Conservation (phyloP, 35 echinoderm and acorn worm species). For the Apostichopus japonicus region DNA sequence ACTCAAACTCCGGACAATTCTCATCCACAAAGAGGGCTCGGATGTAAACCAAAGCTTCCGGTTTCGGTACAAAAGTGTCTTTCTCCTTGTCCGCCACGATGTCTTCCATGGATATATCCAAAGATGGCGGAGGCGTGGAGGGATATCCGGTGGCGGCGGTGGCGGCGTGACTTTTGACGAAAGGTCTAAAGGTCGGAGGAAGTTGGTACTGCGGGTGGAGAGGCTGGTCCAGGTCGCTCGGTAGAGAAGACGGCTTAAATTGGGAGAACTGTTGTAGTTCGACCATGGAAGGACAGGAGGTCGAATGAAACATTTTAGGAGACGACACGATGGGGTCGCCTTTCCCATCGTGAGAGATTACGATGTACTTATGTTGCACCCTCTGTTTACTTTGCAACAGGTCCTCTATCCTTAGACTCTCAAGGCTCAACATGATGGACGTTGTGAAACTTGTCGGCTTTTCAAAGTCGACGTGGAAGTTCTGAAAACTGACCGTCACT, state of each 20-base stretch:
- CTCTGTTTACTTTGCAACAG: constrained; percentile 64
- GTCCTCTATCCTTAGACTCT: constrained; percentile 88
- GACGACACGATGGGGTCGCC: neutral
- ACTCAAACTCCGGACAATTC: constrained; percentile 72
- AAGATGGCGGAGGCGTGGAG: constrained; percentile 91
- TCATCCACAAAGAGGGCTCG: constrained; percentile 82
- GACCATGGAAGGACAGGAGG: constrained; percentile 83
- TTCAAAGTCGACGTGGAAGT: constrained; percentile 89
- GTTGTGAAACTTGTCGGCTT: constrained; percentile 72
- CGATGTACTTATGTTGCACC: constrained; percentile 77
- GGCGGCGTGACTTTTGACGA: constrained; percentile 18
- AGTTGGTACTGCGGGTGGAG: constrained; percentile 46
- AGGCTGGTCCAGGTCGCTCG: constrained; percentile 65
- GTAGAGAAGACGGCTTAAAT: constrained; percentile 71
- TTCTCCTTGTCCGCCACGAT: constrained; percentile 18
- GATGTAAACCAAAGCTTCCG: constrained; percentile 84
- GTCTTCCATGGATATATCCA: constrained; percentile 72
- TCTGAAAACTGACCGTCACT: constrained; percentile 77
- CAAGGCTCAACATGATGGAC: constrained; percentile 70
- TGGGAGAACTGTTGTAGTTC: constrained; percentile 61
- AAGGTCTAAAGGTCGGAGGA: constrained; percentile 30
- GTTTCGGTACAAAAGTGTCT: neutral
- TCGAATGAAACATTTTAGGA: constrained; percentile 84
- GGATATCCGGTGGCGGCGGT: constrained; percentile 24
- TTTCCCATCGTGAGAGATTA: constrained; percentile 67